Percentiles rank a stretch among this genome's conserved stretches.
These are phyloP conservation scores for Myodes glareolus DNA, from an alignment of 2,113 vertebrate species.

Conservation along the genomic window DNA sequence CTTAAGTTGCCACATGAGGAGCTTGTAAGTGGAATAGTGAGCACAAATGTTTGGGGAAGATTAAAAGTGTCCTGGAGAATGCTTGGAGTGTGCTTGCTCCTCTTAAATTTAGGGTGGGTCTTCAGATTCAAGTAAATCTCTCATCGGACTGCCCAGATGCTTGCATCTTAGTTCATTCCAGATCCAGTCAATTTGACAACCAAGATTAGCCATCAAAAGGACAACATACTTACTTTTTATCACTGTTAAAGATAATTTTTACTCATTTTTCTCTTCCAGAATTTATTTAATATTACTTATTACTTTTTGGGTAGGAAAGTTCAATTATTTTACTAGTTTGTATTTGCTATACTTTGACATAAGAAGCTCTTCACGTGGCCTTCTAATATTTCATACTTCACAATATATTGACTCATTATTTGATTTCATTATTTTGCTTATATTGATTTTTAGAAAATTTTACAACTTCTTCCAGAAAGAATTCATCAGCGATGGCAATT, in stretches of 20 bases:
- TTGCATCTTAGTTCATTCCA: background rate
- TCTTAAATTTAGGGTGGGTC: background rate
- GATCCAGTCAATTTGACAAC: background rate
- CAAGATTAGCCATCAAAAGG: background rate
- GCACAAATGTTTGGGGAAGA: constrained; percentile 30
- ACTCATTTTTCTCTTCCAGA: constrained; percentile 38
- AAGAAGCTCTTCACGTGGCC: background rate
- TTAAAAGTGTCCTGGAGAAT: background rate
- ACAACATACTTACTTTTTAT: constrained; percentile 34
- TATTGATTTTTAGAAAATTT: constrained; percentile 93
- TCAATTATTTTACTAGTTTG: constrained; percentile 39
- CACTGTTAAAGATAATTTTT: background rate
- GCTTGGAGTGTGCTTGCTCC: too few relatives aligned
- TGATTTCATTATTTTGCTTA: constrained; percentile 62
- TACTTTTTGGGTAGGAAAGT: background rate
- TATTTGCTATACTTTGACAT: background rate
- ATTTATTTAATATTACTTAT: constrained; percentile 40
- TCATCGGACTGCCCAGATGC: background rate
- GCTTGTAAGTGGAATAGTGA: constrained; percentile 32
- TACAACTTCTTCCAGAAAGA: constrained; percentile 97
- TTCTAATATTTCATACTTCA: constrained; percentile 23
- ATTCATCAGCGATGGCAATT: constrained; percentile 99
- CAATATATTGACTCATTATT: constrained; percentile 36
- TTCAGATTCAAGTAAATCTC: background rate
- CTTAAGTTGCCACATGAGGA: background rate